These are phyloP conservation scores for Neopipo cinnamomea DNA, from an alignment of 2,113 vertebrate species.

Conservation along the genomic window DNA sequence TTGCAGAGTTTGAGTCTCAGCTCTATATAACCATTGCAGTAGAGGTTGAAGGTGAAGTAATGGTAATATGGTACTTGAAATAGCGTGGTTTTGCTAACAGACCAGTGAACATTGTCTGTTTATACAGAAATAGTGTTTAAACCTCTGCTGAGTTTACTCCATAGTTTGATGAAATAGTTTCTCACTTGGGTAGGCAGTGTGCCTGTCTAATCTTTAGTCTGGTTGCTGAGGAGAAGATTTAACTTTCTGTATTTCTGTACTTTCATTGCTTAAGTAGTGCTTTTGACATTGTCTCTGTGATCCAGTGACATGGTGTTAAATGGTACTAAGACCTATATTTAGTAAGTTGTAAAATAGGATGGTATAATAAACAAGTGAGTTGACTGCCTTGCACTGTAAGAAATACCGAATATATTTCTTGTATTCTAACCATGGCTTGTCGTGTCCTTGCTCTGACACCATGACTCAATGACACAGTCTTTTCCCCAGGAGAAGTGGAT, in stretches of 20 bases:
- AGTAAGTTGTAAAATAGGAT: not conserved
- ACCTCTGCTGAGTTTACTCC: not conserved
- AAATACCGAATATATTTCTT: not conserved
- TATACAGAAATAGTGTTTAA: not conserved
- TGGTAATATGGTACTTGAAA: not conserved
- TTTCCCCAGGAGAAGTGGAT: conserved; percentile 5
- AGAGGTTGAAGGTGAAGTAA: not conserved
- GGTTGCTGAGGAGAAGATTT: not conserved
- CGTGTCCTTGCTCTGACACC: conserved; percentile 5
- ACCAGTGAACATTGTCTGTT: not conserved
- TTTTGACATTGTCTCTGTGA: not conserved
- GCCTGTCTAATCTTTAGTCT: not conserved
- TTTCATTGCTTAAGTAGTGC: not conserved
- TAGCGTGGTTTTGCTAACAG: not conserved
- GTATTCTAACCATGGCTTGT: not conserved
- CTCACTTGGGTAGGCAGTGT: not conserved
- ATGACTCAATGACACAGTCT: conserved; percentile 14
- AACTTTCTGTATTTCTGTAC: not conserved
- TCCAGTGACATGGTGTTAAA: not conserved
- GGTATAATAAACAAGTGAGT: not conserved
- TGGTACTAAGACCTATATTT: not conserved
- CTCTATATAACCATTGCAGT: not conserved
- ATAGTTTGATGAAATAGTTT: not conserved
- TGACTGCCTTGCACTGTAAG: not conserved
- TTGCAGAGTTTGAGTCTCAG: not conserved